Base-by-base conservation (phyloP, 1,140 invertebrate genomes). In the Neodiprion pinetum region DNA sequence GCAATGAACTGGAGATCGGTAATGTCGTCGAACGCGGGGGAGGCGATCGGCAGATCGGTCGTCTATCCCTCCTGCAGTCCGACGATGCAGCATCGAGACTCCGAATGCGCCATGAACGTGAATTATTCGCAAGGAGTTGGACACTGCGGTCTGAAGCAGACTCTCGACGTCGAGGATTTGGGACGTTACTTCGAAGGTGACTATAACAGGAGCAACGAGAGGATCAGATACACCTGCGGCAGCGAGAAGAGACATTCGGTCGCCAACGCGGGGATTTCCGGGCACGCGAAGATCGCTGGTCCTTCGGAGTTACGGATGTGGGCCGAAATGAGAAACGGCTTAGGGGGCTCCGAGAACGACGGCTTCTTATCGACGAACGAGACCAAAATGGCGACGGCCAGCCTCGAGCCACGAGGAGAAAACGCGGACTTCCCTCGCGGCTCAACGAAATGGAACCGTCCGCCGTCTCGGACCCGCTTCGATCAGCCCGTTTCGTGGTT, bases 81-180 rank as follows among this genome's bases (percentile, higher is more conserved):
- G 61, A 14, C 7, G 12, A 17, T 65, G 1, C 17, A 14, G 12
- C 61, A 14, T 65, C 61, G 2, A 65, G 12, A 14, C 12, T 65
- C 12, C 61, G 17, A 65, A 65, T 21, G 61, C 61, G 61, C 61
- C 1, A 14, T 14, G 17, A 14, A 14, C 61, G 12, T 14, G 17
- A 14, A 14, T 65, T 14, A 14, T 65, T 65, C 61, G 1, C 61
- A 17, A 14, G 12, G 12, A 5, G 12, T 65, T 21, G 2, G 12
- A 65, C 61, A 14, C 61, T 21, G 12, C 61, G 12, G 12, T 65
- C 61, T 65, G 12, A 14, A 14, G 12, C 1, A 1, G 17, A 47
- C 85, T 0, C 70, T 87, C 0, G 85, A 87, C 73, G 81, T 87
- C 11, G 85, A 87, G 68, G 85, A 87, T 47, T 73, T 87, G 49